A percentile compares a stretch with the other conserved stretches of the same genome.
Evolutionary conservation across 2,113 vertebrate species (phyloP).

Genomic region (Charadrius vociferus): DNA sequence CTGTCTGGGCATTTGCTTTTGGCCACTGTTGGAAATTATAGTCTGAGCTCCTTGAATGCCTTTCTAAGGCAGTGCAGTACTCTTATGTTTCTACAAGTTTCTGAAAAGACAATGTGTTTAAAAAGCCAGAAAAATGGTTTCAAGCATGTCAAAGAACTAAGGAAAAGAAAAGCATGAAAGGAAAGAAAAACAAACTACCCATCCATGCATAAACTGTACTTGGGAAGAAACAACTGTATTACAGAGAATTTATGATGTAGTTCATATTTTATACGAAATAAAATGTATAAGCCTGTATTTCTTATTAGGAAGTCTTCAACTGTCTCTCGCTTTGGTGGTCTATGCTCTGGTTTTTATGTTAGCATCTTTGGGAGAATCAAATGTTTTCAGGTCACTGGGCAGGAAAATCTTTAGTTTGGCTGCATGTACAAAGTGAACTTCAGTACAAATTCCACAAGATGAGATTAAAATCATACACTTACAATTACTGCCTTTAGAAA

Average conservation of each 20-base stretch:
- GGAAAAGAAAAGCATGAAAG: not conserved
- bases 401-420: slow-evolving; percentile 49
- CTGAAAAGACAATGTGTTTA: not conserved
- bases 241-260: not conserved
- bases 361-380: not conserved
- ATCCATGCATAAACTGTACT: not conserved
- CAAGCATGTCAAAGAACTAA: not conserved
- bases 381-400: slow-evolving; percentile 17
- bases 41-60: not conserved
- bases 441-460: not conserved
- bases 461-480: slow-evolving; percentile 16
- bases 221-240: not conserved
- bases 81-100: not conserved
- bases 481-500: not conserved
- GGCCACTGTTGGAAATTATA: not conserved
- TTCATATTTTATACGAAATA: not conserved
- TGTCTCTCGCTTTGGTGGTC: not conserved
- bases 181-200: not conserved
- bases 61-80: not conserved
- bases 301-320: not conserved
- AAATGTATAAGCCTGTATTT: not conserved
- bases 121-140: not conserved
- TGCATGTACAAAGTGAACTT: slow-evolving; percentile 17
- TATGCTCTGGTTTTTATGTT: not conserved
- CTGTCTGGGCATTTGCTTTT: not conserved